Conservation (phyloP, 1,140 invertebrate species). For the Zaprionus ghesquierei region DNA sequence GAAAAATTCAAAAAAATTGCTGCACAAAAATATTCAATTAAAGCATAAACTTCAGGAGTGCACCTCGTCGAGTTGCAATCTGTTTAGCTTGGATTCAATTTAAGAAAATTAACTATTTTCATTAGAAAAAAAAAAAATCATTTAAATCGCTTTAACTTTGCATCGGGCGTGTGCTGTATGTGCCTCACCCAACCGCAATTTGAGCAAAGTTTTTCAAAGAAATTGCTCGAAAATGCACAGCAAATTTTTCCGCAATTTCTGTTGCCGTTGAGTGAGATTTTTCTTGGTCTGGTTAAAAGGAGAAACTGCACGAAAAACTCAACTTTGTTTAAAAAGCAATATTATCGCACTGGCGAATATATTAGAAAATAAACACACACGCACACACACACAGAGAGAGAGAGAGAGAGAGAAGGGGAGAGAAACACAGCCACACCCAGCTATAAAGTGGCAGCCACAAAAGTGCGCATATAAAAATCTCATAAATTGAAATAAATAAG, state of each 20-base stretch:
- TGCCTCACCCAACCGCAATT: not conserved
- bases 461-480: constrained; percentile 75
- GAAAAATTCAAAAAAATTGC: not conserved
- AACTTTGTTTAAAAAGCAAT: constrained; percentile 58
- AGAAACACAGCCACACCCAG: not conserved
- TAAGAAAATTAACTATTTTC: no score
- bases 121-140: no score
- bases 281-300: not conserved
- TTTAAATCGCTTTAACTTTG: not conserved
- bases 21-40: not conserved
- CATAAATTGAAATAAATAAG: constrained; percentile 81
- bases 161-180: not conserved
- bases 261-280: not conserved
- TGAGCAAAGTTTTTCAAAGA: not conserved
- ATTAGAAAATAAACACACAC: constrained; percentile 11
- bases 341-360: constrained; percentile 32
- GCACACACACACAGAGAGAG: not conserved
- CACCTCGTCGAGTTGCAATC: no score
- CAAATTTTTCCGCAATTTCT: not conserved
- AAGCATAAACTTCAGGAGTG: not conserved
- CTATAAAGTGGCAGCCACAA: constrained; percentile 45
- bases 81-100: no score
- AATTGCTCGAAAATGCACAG: not conserved
- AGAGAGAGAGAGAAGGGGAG: not conserved
- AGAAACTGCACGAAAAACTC: not conserved